Conservation (phyloP, 2,888 invertebrate species). For the Synergus gifuensis region DNA sequence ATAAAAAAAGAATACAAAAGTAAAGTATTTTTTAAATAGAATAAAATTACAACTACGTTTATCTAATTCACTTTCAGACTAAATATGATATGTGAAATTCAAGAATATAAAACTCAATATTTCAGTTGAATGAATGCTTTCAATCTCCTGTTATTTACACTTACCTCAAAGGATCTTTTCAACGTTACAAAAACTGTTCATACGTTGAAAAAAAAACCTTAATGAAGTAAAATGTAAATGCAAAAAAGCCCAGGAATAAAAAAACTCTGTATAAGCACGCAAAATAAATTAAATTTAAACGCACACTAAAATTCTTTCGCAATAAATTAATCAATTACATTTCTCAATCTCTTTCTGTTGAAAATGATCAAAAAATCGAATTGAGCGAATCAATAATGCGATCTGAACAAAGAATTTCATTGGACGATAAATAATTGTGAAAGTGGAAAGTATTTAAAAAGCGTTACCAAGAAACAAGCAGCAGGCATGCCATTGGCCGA, state of each 20-base stretch:
- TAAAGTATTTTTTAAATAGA: background rate
- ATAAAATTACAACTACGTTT: background rate
- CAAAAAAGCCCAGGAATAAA: background rate
- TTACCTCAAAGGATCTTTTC: background rate
- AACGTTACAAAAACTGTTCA: background rate
- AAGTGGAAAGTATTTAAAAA: constrained; percentile 33
- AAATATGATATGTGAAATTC: background rate
- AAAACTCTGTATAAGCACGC: constrained; percentile 2
- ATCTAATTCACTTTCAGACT: background rate
- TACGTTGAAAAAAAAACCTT: background rate
- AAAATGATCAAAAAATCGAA: background rate
- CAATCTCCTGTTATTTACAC: constrained; percentile 16
- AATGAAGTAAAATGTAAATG: background rate
- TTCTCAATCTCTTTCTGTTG: background rate
- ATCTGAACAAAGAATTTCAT: constrained; percentile 25
- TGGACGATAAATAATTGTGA: constrained; percentile 29
- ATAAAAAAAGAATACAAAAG: background rate
- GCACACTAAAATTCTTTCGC: background rate
- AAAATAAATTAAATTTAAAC: background rate
- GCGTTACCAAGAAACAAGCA: constrained; percentile 63
- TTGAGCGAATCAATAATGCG: background rate
- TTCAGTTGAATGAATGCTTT: constrained; percentile 25
- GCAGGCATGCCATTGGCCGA: constrained; percentile 75
- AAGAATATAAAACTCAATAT: background rate
- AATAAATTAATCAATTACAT: constrained; percentile 26